Evolutionary conservation across 2,113 vertebrate species (phyloP), one percentile per base, ranked within the genome.

Genomic region (Scomber colias): DNA sequence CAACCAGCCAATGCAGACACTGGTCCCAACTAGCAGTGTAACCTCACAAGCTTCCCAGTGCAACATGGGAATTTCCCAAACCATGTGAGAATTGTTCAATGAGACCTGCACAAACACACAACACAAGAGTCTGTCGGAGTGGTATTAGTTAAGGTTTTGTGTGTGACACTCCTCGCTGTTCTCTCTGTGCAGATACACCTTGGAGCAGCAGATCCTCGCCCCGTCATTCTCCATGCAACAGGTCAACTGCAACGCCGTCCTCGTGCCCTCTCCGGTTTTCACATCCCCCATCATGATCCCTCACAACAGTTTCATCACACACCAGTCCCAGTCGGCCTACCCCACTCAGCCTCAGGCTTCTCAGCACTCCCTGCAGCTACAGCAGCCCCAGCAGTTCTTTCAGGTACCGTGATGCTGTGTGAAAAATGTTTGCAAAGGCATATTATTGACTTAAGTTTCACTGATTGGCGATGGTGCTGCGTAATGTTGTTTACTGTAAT

Each of bases 371-470:
- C 65, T 93, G 69, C 96, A 96, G 75, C 87, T 92, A 0, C 94
- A 95, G 67, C 94, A 94, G 69, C 92, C 93, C 21, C 95, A 95
- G 57, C 91, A 95, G 87, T 96, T 95, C 83, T 93, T 97, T 92
- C 95, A 96, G 94, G 95, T 96, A 92, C 19, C 0, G 21, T 12
- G 16, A 60, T 8, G 53, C 24, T 19, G 27, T 30, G 12, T 49
- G 15, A 0, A 40, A 40, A 40, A 8, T 60, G 1, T 63, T 55
- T 51, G 15, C 9, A 27, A 27, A 27, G 24, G 24, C 24, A 27
- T 16, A 13, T 27, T 40, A 63, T 48, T 31, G 19, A 68, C 45
- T 75, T 31, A 2, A 17, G 61, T 13, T 35, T 27, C 24, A 40
- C 15, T 31, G 8, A 48, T 64, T 17, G 61, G 30, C 54, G 8